phyloP scores from a whole-genome alignment of 2,113 vertebrate genomes.

The Seriola quinqueradiata region DNA sequence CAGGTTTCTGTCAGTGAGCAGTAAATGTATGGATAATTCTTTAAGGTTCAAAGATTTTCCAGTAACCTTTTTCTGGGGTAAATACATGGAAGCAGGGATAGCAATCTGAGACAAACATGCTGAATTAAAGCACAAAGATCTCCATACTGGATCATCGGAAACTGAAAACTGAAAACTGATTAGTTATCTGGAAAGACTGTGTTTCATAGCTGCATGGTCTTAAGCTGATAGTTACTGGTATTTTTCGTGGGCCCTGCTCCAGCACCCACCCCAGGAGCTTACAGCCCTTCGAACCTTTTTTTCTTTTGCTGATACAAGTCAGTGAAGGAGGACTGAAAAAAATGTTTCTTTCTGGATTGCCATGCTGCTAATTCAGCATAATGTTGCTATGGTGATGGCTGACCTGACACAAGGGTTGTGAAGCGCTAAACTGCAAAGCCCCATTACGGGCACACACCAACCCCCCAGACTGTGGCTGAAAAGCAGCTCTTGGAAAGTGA shows the following conservation, averaged over 20 bases:
- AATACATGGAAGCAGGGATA: not conserved
- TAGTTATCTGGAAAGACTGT: not conserved
- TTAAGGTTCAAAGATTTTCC: not conserved
- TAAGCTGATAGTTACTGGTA: not conserved
- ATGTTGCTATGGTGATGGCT: conserved; percentile 76
- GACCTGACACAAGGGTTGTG: conserved; percentile 63
- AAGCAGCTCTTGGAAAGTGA: conserved; percentile 22
- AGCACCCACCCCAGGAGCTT: not conserved
- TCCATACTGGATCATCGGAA: not conserved
- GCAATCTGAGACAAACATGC: not conserved
- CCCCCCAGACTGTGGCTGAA: conserved; percentile 48
- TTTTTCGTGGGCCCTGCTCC: conserved; percentile 7
- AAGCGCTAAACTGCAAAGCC: conserved; percentile 60
- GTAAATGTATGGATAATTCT: not conserved
- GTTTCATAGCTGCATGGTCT: not conserved
- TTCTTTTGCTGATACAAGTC: conserved; percentile 26
- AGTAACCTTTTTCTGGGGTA: not conserved
- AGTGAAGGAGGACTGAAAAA: conserved; percentile 38
- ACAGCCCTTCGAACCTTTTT: not conserved
- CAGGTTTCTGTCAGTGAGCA: not conserved
- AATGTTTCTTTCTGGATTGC: conserved; percentile 37
- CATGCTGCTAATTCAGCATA: conserved; percentile 76
- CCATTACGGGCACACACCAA: conserved; percentile 53
- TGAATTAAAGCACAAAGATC: not conserved
- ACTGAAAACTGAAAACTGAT: no score